phyloP scores from a whole-genome alignment of 2,797 vertebrate genomes.

The Xerus rutilus region DNA sequence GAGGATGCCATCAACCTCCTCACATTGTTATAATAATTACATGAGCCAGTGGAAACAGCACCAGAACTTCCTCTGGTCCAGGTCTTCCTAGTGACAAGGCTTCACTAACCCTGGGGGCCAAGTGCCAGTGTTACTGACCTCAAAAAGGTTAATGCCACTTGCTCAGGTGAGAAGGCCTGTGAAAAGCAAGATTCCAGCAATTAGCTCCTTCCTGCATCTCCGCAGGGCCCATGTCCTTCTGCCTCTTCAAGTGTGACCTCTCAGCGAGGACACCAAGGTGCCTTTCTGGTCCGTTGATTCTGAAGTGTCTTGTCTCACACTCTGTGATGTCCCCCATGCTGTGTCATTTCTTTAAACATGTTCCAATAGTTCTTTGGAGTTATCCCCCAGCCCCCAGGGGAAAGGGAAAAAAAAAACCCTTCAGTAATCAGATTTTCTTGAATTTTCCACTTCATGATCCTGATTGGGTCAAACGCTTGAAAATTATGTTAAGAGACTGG shows the following conservation, averaged over 20 bases:
- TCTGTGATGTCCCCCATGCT: background rate
- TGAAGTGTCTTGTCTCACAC: background rate
- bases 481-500: constrained; percentile 70
- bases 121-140: background rate
- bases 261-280: background rate
- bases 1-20: background rate
- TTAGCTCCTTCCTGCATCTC: background rate
- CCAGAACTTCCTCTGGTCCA: background rate
- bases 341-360: constrained; percentile 39
- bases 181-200: background rate
- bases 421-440: constrained; percentile 66
- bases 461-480: constrained; percentile 74
- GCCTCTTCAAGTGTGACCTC: background rate
- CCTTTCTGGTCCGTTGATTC: background rate
- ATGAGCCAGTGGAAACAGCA: background rate
- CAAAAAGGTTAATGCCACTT: background rate
- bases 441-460: constrained; percentile 61
- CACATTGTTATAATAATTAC: background rate
- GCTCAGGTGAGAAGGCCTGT: background rate
- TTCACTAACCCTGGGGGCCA: background rate
- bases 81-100: background rate
- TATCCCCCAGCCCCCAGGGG: background rate
- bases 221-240: background rate
- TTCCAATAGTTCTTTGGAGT: background rate
- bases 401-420: background rate